Evolutionary conservation across 2,113 vertebrate species (phyloP).

Genomic region (Holacanthus passer): DNA sequence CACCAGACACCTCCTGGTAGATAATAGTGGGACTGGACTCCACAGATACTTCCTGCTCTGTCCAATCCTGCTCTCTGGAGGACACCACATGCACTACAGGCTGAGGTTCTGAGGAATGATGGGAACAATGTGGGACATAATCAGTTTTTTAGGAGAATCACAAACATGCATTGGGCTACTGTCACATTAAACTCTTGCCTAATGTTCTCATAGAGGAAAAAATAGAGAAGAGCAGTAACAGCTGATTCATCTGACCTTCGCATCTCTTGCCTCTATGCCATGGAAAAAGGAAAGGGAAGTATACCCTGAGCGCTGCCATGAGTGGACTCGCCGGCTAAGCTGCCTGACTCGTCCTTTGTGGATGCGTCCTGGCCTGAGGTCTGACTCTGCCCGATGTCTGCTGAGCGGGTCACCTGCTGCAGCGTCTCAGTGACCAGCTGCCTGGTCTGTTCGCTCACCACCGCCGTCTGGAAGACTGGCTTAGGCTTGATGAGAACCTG

Average conservation of each 20-base stretch:
- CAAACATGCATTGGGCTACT: neutral
- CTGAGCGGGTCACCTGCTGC: slow-evolving; percentile 92
- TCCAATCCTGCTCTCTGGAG: slow-evolving; percentile 96
- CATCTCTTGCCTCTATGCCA: neutral
- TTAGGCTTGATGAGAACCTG: slow-evolving; percentile 99
- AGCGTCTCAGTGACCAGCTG: slow-evolving; percentile 97
- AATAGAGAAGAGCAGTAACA: neutral
- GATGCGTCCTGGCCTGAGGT: slow-evolving; percentile 84
- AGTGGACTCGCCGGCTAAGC: slow-evolving; percentile 86
- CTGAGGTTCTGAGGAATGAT: slow-evolving; percentile 84
- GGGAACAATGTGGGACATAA: neutral
- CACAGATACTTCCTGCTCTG: slow-evolving; percentile 95
- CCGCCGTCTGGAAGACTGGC: slow-evolving; percentile 95
- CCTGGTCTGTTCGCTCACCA: slow-evolving; percentile 96
- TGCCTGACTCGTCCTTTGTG: slow-evolving; percentile 88
- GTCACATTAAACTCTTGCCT: neutral
- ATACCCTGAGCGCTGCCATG: slow-evolving; percentile 87
- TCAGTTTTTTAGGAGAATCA: neutral
- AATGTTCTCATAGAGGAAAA: neutral
- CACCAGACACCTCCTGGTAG: slow-evolving; percentile 93
- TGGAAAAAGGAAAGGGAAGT: neutral
- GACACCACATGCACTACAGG: slow-evolving; percentile 94
- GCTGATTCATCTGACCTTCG: neutral
- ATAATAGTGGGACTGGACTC: slow-evolving; percentile 95
- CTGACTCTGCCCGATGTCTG: slow-evolving; percentile 84